Base-by-base conservation (phyloP, 2,113 vertebrate genomes). In the Hydrochoerus hydrochaeris region DNA sequence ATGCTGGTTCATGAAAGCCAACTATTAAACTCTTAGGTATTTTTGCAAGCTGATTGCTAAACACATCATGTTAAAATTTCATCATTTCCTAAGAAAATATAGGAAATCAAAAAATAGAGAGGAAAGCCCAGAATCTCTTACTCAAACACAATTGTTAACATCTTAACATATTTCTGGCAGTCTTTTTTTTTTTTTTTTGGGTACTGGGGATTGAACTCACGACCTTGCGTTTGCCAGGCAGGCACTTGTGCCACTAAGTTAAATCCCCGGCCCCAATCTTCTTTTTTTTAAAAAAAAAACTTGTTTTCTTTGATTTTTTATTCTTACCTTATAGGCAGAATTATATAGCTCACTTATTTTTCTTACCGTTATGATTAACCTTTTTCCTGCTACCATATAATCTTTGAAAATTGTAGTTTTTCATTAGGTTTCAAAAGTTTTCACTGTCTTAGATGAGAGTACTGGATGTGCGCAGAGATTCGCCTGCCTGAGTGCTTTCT, bases 371-470 rank as follows among this genome's bases (percentile, higher is more conserved):
- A 49, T 67, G 35, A 35, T 90, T 35, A 57, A 49, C 41, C 38
- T 44, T 69, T 93, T 26, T n/a, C 26, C 35, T 62, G 14, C 73
- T 88, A 89, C 35, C 12, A 41, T 38, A 17, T 58, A 80, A 10
- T 80, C 69, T 57, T 90, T 93, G 67, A 83, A 94, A 96, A 78
- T 58, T 49, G 17, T 5, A 46, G 62, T 58, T 95, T 95, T 44
- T 38, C 49, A 46, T 73, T 77, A 63, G 67, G 38, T 28, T 90
- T 93, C 80, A 28, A n/a, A 44, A 38, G 87, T 75, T 81, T 75
- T 91, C 11, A 41, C 58, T 86, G 17, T 89, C 58, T 58, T 92
- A 77, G 75, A 5, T 5, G 58, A 14, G 24, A 58, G 5, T 80
- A n/a, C 49, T 83, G 60, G 82, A 54, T 22, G 10, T 58, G 12